Base-by-base conservation (phyloP, 2,888 invertebrate species). In the Neoaliturus tenellus region DNA sequence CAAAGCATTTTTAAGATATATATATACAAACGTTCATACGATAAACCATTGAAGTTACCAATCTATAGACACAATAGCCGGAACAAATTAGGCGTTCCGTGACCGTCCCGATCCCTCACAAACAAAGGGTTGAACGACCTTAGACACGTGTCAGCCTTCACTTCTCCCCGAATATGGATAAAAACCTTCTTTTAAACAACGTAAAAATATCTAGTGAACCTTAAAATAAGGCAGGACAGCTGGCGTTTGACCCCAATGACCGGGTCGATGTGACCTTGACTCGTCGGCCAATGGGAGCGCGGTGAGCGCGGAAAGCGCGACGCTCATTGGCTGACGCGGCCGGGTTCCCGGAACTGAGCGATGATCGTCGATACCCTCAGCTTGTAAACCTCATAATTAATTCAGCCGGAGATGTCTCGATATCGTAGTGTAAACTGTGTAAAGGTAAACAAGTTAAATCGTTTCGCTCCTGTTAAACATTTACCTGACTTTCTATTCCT, bases 261-360 rank as follows among this genome's bases (percentile, higher is more conserved):
- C 62, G 31, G 62, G 31, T 62, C 62, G 62, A 62, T 62, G 31
- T 62, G 62, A 31, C 62, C 62, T 62, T 62, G 62, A 62, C 62
- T 62, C n/a, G 4, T 62, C 31, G 14, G 8, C 62, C 62, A 62
- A 62, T 62, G 28, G 31, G 28, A 62, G 62, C 20, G 28, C 8
- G 4, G 62, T 2, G 28, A 12, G 62, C 62, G 6, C n/a, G n/a
- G n/a, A n/a, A n/a, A n/a, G n/a, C n/a, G 20, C 62, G 62, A 8
- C 62, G 5, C 28, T 62, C 28, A 62, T 62, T 62, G 62, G 55
- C 12, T 55, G 23, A 20, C 55, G 23, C 55, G 23, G 14, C 51
- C 2, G 14, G 62, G 28, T 62, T 28, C 62, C 62, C 28, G 28
- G 28, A 6, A 55, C 55, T 12, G 55, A 14, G 17, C 17, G 31